Evolutionary conservation across 1,140 invertebrate genomes (phyloP), one percentile per base, ranked within the genome.

Genomic region (Danaus plexippus): DNA sequence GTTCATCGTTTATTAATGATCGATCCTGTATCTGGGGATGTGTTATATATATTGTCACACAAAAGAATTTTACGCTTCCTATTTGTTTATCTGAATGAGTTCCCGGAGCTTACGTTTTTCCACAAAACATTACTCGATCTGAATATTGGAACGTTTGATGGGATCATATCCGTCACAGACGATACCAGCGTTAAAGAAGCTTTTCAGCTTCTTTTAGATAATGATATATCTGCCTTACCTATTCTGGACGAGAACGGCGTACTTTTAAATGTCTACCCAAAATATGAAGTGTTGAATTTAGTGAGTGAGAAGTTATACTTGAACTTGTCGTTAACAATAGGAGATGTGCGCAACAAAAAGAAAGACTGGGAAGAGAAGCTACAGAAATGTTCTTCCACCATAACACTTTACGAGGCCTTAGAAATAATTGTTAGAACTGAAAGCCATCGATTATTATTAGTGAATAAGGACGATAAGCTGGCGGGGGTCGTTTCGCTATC

Each of bases 401-500:
- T 87, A 77, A 84, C 81, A 64, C 81, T 87, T 73, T 87, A 87
- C 52, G 84, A 87, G 84, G 84, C 84, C 81, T 87, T 87, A 83
- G 84, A 87, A 87, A 77, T 87, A 73, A 87, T 87, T 69, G 84
- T 87, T 70, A 87, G 84, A 84, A 87, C 84, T 71, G 84, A 85
- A 71, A 87, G 84, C 81, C 84, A 87, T 87, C 81, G 84, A 84
- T 72, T 87, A 73, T 75, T 87, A 61, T 74, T 87, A 82, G 79
- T 85, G 32, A 82, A 81, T 84, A 85, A 75, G 71, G 81, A 87
- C 62, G 68, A 82, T 71, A 85, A 79, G 66, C 73, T 87, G 54
- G 67, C 80, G 56, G 84, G 81, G 47, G 81, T 87, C 61, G 81
- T 87, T 71, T 87, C 84, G 48, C 58, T 87, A 12, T 87, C 84